Percentiles rank a stretch among this genome's conserved stretches.
Conservation (phyloP, 1,140 invertebrate species). For the Planococcus citri region DNA sequence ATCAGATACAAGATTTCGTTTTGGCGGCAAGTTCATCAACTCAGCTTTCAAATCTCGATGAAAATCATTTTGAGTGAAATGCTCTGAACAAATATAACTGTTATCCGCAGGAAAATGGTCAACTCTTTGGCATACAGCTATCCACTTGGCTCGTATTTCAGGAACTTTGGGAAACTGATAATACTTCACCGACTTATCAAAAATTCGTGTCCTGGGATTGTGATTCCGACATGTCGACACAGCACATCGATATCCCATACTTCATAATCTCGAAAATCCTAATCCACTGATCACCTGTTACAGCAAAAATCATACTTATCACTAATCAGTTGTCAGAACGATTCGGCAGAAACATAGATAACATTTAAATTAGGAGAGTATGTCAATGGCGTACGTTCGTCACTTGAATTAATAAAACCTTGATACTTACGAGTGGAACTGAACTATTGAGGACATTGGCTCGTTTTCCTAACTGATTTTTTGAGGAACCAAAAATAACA, state of each 20-base stretch:
- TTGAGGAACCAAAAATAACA: no score
- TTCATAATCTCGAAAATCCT: not conserved
- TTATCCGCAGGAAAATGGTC: not conserved
- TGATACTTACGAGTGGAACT: no score
- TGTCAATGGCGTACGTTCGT: no score
- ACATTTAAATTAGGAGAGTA: no score
- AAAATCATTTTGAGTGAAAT: not conserved
- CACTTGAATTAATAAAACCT: no score
- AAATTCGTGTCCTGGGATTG: not conserved
- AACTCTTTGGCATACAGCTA: not conserved
- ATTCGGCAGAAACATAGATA: no score
- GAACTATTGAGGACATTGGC: no score
- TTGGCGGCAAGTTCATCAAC: constrained; percentile 2
- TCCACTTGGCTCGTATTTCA: not conserved
- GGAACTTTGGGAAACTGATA: not conserved
- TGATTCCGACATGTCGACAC: not conserved
- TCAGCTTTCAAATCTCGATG: not conserved
- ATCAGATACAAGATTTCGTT: not conserved
- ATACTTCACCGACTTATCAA: not conserved
- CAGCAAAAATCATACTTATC: not conserved
- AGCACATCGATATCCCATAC: constrained; percentile 1
- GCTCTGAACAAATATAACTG: not conserved
- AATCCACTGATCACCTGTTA: not conserved
- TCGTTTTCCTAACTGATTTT: no score
- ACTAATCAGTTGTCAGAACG: no score